A percentile compares a stretch with the other conserved stretches of the same genome.
phyloP scores from a whole-genome alignment of 2,113 vertebrate genomes.

The Muntiacus muntjak region DNA sequence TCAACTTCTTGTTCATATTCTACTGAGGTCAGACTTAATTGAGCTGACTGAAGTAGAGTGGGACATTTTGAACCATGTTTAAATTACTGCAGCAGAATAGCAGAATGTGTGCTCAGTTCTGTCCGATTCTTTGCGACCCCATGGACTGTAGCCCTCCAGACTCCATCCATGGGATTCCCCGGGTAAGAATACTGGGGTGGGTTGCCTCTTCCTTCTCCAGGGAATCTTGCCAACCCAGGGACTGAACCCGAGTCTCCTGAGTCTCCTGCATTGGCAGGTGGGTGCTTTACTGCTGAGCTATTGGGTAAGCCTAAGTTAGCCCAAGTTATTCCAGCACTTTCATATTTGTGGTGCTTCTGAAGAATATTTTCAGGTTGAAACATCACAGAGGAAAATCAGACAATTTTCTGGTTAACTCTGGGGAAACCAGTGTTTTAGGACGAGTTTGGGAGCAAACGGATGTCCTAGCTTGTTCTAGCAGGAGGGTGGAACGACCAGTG shows the following conservation, averaged over 20 bases:
- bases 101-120: neutral
- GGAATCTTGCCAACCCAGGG: neutral
- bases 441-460: neutral
- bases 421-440: neutral
- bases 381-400: slow-evolving; percentile 6
- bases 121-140: neutral
- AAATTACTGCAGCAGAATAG: neutral
- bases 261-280: neutral
- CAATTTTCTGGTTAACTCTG: neutral
- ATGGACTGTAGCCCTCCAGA: neutral
- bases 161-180: neutral
- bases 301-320: neutral
- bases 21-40: neutral
- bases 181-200: neutral
- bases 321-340: neutral
- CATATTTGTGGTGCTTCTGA: neutral
- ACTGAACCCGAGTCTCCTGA: neutral
- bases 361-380: neutral
- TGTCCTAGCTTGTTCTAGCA: neutral
- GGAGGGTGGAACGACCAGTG: neutral
- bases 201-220: neutral
- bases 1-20: neutral
- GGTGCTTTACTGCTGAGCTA: neutral
- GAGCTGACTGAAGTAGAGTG: neutral
- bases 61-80: neutral